Evolutionary conservation across 2,888 invertebrate species (phyloP).

Genomic region (Leuctra nigra): DNA sequence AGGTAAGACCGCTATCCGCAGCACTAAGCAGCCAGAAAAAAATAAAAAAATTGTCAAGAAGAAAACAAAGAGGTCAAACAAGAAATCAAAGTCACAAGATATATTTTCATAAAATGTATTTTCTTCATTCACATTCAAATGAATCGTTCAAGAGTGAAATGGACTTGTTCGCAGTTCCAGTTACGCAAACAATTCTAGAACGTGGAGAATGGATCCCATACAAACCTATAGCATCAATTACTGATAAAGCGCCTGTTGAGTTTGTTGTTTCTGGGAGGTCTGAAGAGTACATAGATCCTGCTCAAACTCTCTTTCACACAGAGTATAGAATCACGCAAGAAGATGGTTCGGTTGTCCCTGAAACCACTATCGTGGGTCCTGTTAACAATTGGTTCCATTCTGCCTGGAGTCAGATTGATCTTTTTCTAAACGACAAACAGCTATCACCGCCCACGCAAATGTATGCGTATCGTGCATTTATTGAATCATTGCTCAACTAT

Average conservation of each 20-base stretch:
- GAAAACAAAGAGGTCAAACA: not conserved
- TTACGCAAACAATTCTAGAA: slow-evolving; percentile 24
- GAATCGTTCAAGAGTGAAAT: slow-evolving; percentile 17
- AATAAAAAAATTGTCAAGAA: not conserved
- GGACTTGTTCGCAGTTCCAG: slow-evolving; percentile 31
- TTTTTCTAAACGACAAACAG: slow-evolving; percentile 33
- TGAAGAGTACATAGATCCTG: slow-evolving; percentile 10
- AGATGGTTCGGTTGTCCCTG: slow-evolving; percentile 4
- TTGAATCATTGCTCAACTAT: slow-evolving; percentile 32
- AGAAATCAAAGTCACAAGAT: not conserved
- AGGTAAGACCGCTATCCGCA: not conserved
- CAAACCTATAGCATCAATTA: slow-evolving; percentile 15
- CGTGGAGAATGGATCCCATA: slow-evolving; percentile 28
- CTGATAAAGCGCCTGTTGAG: not conserved
- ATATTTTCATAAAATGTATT: not conserved
- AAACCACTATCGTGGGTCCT: slow-evolving; percentile 24
- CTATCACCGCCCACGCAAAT: slow-evolving; percentile 27
- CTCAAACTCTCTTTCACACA: not conserved
- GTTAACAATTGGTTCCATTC: slow-evolving; percentile 31
- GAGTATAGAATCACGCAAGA: not conserved
- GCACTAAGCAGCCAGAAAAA: not conserved
- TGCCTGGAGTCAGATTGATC: slow-evolving; percentile 31
- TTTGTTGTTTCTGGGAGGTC: not conserved
- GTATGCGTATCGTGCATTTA: slow-evolving; percentile 30
- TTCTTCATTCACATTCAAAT: not conserved